phyloP scores from a whole-genome alignment of 2,113 vertebrate species.

The Tachysurus fulvidraco region DNA sequence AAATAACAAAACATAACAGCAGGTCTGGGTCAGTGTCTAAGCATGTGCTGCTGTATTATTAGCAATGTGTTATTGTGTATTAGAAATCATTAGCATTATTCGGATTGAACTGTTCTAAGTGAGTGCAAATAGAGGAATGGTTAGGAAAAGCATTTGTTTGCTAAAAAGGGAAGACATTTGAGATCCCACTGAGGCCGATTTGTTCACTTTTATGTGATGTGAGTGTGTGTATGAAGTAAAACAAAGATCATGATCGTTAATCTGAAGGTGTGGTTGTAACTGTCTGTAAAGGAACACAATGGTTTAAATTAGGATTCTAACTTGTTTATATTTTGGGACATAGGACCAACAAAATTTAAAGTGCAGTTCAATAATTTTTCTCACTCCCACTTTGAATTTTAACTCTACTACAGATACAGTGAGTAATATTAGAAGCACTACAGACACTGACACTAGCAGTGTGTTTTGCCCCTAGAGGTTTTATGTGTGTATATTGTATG shows the following conservation, averaged over 20 bases:
- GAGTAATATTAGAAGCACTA: not conserved
- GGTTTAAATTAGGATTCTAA: not conserved
- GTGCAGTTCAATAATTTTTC: not conserved
- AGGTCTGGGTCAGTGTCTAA: not conserved
- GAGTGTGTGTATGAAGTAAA: not conserved
- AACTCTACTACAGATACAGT: not conserved
- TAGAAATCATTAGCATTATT: not conserved
- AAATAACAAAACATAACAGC: conserved; percentile 20
- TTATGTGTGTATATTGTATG: not conserved
- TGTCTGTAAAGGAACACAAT: not conserved
- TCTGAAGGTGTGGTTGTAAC: not conserved
- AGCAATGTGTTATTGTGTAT: not conserved
- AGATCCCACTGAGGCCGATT: not conserved
- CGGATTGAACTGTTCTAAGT: not conserved
- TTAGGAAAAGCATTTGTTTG: too few species aligned
- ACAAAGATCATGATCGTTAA: not conserved
- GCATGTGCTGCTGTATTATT: not conserved
- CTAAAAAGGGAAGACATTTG: not conserved
- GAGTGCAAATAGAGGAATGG: not conserved
- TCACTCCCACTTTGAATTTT: not conserved
- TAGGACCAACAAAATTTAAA: not conserved
- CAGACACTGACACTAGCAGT: not conserved
- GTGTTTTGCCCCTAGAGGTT: not conserved
- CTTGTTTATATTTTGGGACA: not conserved
- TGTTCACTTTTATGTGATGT: not conserved